Evolutionary conservation across 2,797 vertebrate species (phyloP).

Genomic region (Bucorvus abyssinicus): DNA sequence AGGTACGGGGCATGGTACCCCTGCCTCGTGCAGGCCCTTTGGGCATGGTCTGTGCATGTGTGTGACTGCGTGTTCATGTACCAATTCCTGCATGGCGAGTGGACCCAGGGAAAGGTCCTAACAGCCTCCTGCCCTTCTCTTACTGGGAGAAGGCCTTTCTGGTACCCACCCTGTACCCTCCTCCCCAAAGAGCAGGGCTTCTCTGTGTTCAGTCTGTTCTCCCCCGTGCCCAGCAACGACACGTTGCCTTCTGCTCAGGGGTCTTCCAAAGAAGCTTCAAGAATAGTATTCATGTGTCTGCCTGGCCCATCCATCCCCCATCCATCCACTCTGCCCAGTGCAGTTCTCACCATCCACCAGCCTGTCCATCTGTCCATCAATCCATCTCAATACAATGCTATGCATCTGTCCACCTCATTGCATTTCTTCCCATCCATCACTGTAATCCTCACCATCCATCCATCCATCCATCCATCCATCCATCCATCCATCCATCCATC

Average conservation of each 20-base stretch:
- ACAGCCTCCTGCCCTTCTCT: background rate
- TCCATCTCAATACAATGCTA: background rate
- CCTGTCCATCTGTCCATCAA: background rate
- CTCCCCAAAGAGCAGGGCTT: background rate
- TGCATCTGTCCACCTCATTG: background rate
- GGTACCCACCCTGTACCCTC: background rate
- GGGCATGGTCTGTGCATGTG: background rate
- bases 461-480: background rate
- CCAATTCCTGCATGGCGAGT: background rate
- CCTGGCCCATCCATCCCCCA: background rate
- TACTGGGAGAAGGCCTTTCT: background rate
- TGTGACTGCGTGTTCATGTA: background rate
- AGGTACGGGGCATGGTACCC: slow-evolving; percentile 6
- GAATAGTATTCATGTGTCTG: background rate
- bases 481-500: background rate
- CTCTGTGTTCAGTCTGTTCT: background rate
- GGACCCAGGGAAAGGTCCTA: background rate
- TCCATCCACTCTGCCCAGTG: background rate
- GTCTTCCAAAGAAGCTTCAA: accelerated
- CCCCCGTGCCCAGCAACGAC: background rate
- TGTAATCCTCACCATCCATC: background rate
- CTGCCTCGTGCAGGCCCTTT: background rate
- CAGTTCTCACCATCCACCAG: background rate
- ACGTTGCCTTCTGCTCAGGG: background rate
- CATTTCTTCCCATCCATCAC: background rate